phyloP scores from a whole-genome alignment of 2,888 invertebrate species.

The Nomada fabriciana region DNA sequence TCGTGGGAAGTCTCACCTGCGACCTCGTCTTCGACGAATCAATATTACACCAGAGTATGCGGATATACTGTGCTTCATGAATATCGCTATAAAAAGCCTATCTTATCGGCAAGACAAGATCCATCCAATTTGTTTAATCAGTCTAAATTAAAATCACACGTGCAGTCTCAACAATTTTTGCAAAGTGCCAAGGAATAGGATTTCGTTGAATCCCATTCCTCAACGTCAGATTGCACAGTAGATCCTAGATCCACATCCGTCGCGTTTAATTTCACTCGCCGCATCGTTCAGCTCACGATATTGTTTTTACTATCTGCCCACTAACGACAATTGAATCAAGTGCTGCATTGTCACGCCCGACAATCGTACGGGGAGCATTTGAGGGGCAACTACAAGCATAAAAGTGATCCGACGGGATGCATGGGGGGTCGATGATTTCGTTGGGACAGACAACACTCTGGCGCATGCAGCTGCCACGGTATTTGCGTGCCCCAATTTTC shows the following conservation, averaged over 20 bases:
- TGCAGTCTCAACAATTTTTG: not conserved
- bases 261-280: too few relatives aligned
- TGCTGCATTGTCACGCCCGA: constrained; percentile 24
- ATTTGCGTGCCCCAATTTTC: constrained; percentile 74
- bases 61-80: constrained; percentile 45
- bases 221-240: too few relatives aligned
- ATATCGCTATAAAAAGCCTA: constrained; percentile 43
- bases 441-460: constrained; percentile 60
- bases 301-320: constrained; percentile 65
- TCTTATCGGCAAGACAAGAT: constrained; percentile 23
- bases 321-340: constrained; percentile 46
- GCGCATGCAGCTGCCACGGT: constrained; percentile 78
- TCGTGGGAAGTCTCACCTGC: constrained; percentile 80
- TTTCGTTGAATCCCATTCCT: constrained; percentile 45
- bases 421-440: constrained; percentile 43
- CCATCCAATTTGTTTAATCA: too few relatives aligned
- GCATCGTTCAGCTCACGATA: constrained; percentile 8
- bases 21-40: constrained; percentile 78
- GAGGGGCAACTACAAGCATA: constrained; percentile 64
- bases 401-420: constrained; percentile 66
- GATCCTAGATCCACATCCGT: too few relatives aligned
- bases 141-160: too few relatives aligned
- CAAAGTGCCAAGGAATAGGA: constrained; percentile 74
- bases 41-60: constrained; percentile 71
- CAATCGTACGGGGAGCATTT: constrained; percentile 12